phyloP scores from a whole-genome alignment of 2,113 vertebrate genomes.

The Ammospiza caudacuta region DNA sequence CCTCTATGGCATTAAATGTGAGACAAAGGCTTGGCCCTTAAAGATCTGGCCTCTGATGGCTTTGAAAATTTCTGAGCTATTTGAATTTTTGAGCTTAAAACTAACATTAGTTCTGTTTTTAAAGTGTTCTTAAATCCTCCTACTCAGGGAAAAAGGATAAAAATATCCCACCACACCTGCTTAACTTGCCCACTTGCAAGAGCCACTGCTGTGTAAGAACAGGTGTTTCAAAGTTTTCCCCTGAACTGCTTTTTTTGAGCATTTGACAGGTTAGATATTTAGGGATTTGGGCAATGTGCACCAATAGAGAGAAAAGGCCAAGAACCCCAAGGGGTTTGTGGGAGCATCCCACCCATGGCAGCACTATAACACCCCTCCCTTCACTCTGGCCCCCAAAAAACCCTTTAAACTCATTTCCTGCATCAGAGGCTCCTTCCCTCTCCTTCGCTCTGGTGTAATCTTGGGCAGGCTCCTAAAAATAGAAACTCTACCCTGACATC shows the following conservation, averaged over 20 bases:
- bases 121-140: not conserved
- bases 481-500: not conserved
- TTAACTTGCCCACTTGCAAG: not conserved
- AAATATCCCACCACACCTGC: conserved; percentile 4
- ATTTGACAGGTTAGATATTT: not conserved
- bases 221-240: not conserved
- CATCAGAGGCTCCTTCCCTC: not conserved
- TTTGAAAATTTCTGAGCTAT: not conserved
- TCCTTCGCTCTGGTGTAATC: not conserved
- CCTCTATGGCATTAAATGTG: not conserved
- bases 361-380: not conserved
- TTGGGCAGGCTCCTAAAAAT: not conserved
- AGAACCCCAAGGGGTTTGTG: not conserved
- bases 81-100: not conserved
- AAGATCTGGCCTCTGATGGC: not conserved
- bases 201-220: not conserved
- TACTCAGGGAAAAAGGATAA: not conserved
- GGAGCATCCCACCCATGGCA: not conserved
- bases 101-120: not conserved
- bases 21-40: not conserved
- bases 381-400: not conserved
- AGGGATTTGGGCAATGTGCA: not conserved
- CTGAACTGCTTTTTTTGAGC: not conserved
- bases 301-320: not conserved
- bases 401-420: not conserved